Percentiles rank a stretch among this genome's conserved stretches.
phyloP scores from a whole-genome alignment of 2,888 invertebrate species.

The Protophormia terraenovae region DNA sequence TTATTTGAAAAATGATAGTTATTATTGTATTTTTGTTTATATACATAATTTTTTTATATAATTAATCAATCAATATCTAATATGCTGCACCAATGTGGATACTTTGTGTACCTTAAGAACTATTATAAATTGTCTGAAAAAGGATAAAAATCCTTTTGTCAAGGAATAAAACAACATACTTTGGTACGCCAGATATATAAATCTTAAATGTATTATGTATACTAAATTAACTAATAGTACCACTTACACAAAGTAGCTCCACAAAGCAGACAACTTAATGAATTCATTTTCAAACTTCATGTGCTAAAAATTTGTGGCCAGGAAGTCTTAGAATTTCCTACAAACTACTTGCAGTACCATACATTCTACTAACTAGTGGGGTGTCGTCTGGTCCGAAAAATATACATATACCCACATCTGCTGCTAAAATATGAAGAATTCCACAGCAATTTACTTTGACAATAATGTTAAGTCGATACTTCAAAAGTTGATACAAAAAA shows the following conservation, averaged over 20 bases:
- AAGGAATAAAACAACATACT: too few relatives aligned
- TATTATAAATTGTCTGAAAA: too few relatives aligned
- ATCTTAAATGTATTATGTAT: too few relatives aligned
- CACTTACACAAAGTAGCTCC: background rate
- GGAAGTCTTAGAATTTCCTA: conserved; percentile 36
- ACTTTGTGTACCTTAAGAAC: too few relatives aligned
- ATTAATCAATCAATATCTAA: too few relatives aligned
- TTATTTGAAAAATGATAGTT: too few relatives aligned
- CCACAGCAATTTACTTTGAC: conserved; percentile 17
- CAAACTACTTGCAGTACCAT: conserved; percentile 4
- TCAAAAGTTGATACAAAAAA: background rate
- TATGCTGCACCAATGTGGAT: too few relatives aligned
- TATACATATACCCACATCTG: conserved; percentile 60
- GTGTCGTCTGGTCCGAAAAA: conserved; percentile 41
- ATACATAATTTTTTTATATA: too few relatives aligned
- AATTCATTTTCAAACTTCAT: conserved; percentile 25
- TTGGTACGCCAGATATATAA: too few relatives aligned
- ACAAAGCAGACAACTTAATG: conserved; percentile 17
- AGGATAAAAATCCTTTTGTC: too few relatives aligned
- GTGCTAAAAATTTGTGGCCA: conserved; percentile 21
- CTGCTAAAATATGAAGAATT: conserved; percentile 27
- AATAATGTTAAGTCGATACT: conserved; percentile 36
- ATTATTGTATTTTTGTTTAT: too few relatives aligned
- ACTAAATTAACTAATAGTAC: too few relatives aligned
- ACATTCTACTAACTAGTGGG: conserved; percentile 3